Base-by-base conservation (phyloP, 2,113 vertebrate species). In the Orthochromis malagaraziensis region DNA sequence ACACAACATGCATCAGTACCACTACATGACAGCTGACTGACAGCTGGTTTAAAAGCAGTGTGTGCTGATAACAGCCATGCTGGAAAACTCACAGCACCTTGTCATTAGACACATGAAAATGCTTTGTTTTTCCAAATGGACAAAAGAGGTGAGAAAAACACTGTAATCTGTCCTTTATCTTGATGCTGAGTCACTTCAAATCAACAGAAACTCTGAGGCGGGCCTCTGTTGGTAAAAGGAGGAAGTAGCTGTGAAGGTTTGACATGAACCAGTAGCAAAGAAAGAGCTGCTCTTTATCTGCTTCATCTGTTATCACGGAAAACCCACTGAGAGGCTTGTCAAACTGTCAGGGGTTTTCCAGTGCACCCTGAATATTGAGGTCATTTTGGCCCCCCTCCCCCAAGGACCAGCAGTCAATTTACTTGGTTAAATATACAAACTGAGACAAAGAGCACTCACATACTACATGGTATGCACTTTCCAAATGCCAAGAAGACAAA, bases 381-480 rank as follows among this genome's bases (percentile, higher is more conserved):
- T 88, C 83, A 84, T 26, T 1, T 29, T 47, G 3, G 17, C 10
- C 29, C 26, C 55, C 58, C n/a, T 24, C 80, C 82, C 68, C 70
- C 5, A 79, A 79, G 57, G 89, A 24, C 84, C 88, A 84, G 55
- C 84, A 38, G 82, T 83, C 87, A 86, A 81, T 89, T 84, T 79
- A 90, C 82, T 82, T 90, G 83, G 83, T 88, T 85, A 94, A 92
- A 95, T 92, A 94, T 85, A 93, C 90, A 92, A 91, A 88, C 60
- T 26, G 5, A 6, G 75, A 83, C 87, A 90, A 84, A 89, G 88
- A 93, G 83, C 83, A 24, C 79, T 83, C 86, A 83, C 73, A 91
- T 21, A 16, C 26, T 6, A 70, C 29, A 24, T 19, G 87, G 58
- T 84, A 42, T 88, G 68, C 3, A 7, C 80, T 70, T 42, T 88